Evolutionary conservation across 2,888 invertebrate species (phyloP), one percentile per base, ranked within the genome.

Genomic region (Sphaerophoria rueppellii): DNA sequence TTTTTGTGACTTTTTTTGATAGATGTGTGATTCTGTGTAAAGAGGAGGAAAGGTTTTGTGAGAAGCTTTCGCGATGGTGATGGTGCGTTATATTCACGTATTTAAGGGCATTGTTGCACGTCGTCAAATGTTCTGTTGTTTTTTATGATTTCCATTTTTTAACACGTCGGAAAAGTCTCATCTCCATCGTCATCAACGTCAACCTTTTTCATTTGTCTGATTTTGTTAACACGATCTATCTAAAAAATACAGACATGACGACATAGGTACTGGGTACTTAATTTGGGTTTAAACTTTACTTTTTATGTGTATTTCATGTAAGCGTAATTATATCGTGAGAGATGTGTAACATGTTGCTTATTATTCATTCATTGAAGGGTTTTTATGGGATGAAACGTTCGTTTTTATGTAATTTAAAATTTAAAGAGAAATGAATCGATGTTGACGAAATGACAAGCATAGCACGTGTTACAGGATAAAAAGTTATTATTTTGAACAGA

Each of bases 161-260:
- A 14, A 14, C 14, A n/a, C n/a, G 34, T 7, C 6, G 65, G 52
- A 16, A 52, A 63, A 48, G 34, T 63, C 61, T 50, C 54, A 43
- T 55, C 63, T 65, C 46, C 40, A 43, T 63, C 46, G 35, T 65
- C 65, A 67, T 67, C 43, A 69, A 70, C 55, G 76, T 61, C 76
- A 77, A 70, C 61, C 54, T 60, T 70, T 61, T 70, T 61, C 69
- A 60, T 69, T 76, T 76, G 37, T 43, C 35, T 54, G 69, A 76
- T 67, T 52, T 65, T 52, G 50, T 67, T 16, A 34, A 16, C 35
- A 34, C 34, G 9, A 35, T 48, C 2, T 24, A 24, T 35, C 12
- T 11, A 0, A 9, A 4, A 16, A 5, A 58, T 4, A 14, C 4
- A 6, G 1, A n/a, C 3, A 52, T 9, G 16, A 9, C 11, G 11